phyloP scores from a whole-genome alignment of 2,797 vertebrate genomes.

The Harpagifer antarcticus region DNA sequence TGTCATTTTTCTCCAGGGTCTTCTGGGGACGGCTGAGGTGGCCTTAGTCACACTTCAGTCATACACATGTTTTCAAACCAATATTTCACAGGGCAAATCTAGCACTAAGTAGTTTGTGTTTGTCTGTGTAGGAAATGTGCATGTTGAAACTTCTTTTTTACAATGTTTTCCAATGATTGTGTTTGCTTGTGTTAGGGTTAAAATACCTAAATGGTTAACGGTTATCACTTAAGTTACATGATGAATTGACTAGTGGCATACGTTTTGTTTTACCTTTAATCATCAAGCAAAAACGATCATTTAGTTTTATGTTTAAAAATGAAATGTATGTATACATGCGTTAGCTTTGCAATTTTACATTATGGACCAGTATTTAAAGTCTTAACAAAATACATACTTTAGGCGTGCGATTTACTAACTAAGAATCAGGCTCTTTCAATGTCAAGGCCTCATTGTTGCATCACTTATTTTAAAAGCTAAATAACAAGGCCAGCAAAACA shows the following conservation, averaged over 20 bases:
- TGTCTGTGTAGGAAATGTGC: background rate
- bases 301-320: background rate
- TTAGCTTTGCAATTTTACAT: background rate
- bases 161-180: background rate
- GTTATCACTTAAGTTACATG: background rate
- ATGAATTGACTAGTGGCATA: background rate
- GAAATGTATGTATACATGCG: background rate
- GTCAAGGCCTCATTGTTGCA: background rate
- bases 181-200: background rate
- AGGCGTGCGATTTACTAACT: background rate
- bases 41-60: slow-evolving; percentile 4
- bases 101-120: background rate
- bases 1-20: slow-evolving; percentile 10
- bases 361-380: background rate
- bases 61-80: slow-evolving; percentile 1
- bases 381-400: background rate
- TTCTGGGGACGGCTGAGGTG: slow-evolving; percentile 10
- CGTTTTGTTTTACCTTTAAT: background rate
- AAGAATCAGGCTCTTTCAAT: background rate
- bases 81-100: slow-evolving; percentile 6
- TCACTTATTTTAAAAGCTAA: too few species aligned
- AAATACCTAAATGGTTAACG: background rate
- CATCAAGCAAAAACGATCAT: background rate
- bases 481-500: too few species aligned
- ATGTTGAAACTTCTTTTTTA: background rate